Conservation (phyloP, 2,113 vertebrate species). For the Orthonyx spaldingii region DNA sequence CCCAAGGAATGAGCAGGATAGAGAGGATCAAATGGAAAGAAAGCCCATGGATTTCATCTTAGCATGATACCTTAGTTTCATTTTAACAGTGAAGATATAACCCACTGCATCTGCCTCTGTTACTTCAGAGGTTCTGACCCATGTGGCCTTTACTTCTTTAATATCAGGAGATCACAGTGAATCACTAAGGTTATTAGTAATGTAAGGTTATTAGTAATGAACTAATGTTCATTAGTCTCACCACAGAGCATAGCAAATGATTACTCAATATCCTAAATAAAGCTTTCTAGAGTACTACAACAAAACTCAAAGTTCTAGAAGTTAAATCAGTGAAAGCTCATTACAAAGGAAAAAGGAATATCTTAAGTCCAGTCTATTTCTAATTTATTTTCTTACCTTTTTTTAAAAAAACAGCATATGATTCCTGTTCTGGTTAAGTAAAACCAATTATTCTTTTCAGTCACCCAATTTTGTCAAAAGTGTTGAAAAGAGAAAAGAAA, state of each 20-base stretch:
- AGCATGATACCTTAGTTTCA: not conserved
- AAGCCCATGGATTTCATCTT: rapidly evolving
- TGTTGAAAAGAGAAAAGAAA: not conserved
- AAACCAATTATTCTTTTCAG: not conserved
- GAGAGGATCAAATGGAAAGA: not conserved
- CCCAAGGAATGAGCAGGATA: not conserved
- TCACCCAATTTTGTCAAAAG: not conserved
- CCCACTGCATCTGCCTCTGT: not conserved
- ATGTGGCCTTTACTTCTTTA: not conserved
- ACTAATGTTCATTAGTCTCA: not conserved
- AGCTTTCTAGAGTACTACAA: not conserved
- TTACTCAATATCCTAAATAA: not conserved
- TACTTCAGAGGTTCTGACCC: not conserved
- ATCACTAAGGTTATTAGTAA: too few relatives aligned
- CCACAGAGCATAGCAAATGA: not conserved
- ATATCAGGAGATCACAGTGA: not conserved
- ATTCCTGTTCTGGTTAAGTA: not conserved
- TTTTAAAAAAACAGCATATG: not conserved
- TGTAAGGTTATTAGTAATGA: too few relatives aligned
- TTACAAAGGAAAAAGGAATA: not conserved
- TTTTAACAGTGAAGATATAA: not conserved
- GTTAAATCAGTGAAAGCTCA: not conserved
- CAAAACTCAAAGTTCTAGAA: not conserved
- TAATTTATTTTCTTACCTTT: too few relatives aligned
- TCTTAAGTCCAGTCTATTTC: not conserved